Percentiles rank a stretch among this genome's conserved stretches.
These are phyloP conservation scores for Sebastes glaucus DNA, from an alignment of 2,797 vertebrate genomes.

Conservation along the genomic window DNA sequence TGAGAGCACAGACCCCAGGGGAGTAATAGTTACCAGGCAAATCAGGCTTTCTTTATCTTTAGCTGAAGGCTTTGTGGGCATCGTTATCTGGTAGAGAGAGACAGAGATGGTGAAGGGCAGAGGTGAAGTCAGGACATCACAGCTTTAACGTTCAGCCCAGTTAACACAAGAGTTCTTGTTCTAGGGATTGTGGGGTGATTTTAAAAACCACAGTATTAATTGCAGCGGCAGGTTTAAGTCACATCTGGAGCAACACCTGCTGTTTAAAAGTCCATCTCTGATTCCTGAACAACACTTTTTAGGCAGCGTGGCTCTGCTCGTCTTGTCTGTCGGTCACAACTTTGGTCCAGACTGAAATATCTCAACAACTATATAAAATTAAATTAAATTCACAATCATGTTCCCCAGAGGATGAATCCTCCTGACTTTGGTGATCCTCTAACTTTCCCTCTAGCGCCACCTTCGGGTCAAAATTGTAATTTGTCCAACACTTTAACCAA, in stretches of 20 bases:
- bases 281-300: background rate
- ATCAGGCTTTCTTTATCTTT: background rate
- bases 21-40: background rate
- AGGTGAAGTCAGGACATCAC: background rate
- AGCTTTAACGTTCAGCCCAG: background rate
- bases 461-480: background rate
- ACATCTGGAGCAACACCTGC: background rate
- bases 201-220: background rate
- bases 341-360: background rate
- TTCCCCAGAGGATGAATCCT: background rate
- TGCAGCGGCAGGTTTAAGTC: background rate
- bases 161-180: background rate
- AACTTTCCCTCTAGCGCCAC: background rate
- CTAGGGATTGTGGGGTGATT: background rate
- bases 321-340: background rate
- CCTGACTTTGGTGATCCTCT: background rate
- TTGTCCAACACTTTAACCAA: background rate
- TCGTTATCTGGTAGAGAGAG: background rate
- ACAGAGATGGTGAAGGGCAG: background rate
- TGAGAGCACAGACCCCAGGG: accelerated
- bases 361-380: background rate
- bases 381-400: background rate
- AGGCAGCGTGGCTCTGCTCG: background rate
- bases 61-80: background rate
- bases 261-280: background rate